phyloP scores from a whole-genome alignment of 2,888 invertebrate genomes.

The Agrotis clavis region DNA sequence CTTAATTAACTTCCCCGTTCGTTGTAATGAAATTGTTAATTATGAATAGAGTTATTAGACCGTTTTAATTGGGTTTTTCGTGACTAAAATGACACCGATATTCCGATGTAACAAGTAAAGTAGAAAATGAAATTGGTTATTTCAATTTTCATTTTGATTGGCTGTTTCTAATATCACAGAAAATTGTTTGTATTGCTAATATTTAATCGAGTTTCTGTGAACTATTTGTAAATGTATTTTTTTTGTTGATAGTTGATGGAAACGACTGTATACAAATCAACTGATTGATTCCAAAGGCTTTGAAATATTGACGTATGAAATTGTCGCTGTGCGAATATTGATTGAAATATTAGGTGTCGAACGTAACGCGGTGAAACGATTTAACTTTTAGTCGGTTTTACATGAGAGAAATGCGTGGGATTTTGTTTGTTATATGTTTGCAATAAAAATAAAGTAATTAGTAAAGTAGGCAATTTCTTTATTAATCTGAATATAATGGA shows the following conservation, averaged over 20 bases:
- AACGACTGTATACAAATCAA: not conserved
- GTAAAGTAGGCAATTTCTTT: too few species aligned
- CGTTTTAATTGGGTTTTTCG: slow-evolving; percentile 40
- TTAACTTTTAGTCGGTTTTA: not conserved
- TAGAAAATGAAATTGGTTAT: slow-evolving; percentile 20
- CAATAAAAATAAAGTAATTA: too few species aligned
- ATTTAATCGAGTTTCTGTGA: not conserved
- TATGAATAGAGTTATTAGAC: slow-evolving; percentile 53
- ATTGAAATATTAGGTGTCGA: not conserved
- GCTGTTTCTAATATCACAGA: not conserved
- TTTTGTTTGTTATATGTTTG: too few species aligned
- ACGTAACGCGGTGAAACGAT: not conserved
- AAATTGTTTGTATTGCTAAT: slow-evolving; percentile 9
- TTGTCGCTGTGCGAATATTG: not conserved
- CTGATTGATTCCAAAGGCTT: not conserved
- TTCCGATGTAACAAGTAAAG: slow-evolving; percentile 11
- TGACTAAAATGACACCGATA: slow-evolving; percentile 31
- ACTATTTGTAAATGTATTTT: slow-evolving; percentile 5
- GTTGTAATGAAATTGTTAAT: slow-evolving; percentile 51
- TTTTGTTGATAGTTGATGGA: not conserved
- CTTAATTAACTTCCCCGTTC: slow-evolving; percentile 43
- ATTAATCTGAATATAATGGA: too few species aligned
- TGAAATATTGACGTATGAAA: not conserved
- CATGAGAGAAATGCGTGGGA: not conserved
- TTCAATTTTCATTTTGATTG: slow-evolving; percentile 20